Percentiles rank a stretch among this genome's conserved stretches.
These are phyloP conservation scores for Apoda limacodes DNA, from an alignment of 2,888 invertebrate genomes.

Conservation along the genomic window DNA sequence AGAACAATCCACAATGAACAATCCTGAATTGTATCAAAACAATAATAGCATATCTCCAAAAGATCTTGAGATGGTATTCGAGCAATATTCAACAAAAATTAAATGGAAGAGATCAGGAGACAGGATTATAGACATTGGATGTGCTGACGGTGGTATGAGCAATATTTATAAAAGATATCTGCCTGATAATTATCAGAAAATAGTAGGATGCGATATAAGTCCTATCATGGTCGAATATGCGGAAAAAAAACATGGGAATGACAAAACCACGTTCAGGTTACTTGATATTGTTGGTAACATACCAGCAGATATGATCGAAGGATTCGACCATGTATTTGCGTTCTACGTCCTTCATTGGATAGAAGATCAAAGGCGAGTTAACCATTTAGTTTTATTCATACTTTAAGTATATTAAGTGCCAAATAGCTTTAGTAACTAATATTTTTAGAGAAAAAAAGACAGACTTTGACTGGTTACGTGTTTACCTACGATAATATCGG, in stretches of 20 bases:
- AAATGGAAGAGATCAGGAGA: constrained; percentile 1
- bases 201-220: not conserved
- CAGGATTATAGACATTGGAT: constrained; percentile 12
- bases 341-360: constrained; percentile 11
- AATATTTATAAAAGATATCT: not conserved
- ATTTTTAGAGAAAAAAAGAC: no score
- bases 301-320: not conserved
- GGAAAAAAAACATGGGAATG: not conserved
- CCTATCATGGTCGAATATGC: not conserved
- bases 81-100: constrained; percentile 1
- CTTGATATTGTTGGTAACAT: not conserved
- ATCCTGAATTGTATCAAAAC: constrained; percentile 1
- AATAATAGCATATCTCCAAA: constrained; percentile 1
- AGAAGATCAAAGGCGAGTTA: constrained; percentile 6
- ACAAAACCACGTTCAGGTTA: not conserved
- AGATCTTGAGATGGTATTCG: no score
- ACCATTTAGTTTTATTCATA: not conserved
- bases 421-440: no score
- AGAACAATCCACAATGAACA: no score
- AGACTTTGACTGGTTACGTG: no score
- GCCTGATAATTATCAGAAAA: not conserved
- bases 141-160: constrained; percentile 15
- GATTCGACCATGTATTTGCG: constrained; percentile 9
- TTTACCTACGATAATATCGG: no score
- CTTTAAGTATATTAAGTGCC: no score